Base-by-base conservation (phyloP, 1,140 invertebrate species). In the Aphelinus certus region DNA sequence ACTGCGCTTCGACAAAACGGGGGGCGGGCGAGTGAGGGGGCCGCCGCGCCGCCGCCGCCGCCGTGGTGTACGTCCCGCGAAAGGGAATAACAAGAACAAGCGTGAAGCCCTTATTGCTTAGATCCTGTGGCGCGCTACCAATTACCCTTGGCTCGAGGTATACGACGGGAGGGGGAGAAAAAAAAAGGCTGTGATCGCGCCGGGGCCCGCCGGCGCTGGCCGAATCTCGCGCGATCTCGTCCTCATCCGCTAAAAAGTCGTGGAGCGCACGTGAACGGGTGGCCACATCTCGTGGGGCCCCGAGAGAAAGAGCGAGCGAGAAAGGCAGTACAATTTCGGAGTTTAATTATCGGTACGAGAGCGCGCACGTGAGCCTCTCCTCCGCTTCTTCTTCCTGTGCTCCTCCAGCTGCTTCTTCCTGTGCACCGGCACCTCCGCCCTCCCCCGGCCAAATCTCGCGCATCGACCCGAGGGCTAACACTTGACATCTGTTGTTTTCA, bases 341-440 rank as follows among this genome's bases (percentile, higher is more conserved):
- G 66, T 75, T 70, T 75, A 75, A 75, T 75, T 75, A 70, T 70
- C 73, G 66, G 53, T 3, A 67, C 73, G 70, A 66, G 73, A 70
- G 61, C 45, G 26, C 26, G 45, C 51, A 75, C 73, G 61, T 65
- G 73, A 75, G 73, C 26, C 26, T 26, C 26, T 26, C 26, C 10
- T 55, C 10, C 43, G 61, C 26, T 6, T 45, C 43, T n/a, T 6
- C 43, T 5, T 45, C 47, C 42, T 46, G 43, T 63, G 47, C 62
- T 7, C 56, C 55, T 55, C 7, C 64, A 46, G 47, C 45, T 60
- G 56, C 71, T 60, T 6, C 5, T 42, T 66, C 53, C 53, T 48
- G 61, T 46, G 62, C 51, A 69, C 57, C 68, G 61, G 67, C 68
- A n/a, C 53, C 66, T 71, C 61, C 58, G 47, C 26, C 26, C 26